Evolutionary conservation across 2,888 invertebrate genomes (phyloP), one percentile per base, ranked within the genome.

Genomic region (Sycophila texana): DNA sequence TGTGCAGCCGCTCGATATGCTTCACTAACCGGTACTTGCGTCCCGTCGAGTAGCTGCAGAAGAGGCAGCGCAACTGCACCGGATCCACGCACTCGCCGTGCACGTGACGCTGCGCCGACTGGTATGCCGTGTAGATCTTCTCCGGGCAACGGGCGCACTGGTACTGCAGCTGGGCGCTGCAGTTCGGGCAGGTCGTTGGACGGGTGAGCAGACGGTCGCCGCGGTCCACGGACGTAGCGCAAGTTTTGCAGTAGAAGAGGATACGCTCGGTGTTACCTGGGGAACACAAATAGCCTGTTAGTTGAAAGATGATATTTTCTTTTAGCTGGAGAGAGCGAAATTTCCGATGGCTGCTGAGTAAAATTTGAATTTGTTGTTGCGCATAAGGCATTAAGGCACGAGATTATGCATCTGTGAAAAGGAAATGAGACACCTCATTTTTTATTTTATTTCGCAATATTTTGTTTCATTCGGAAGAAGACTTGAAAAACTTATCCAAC

Each of bases 31-130:
- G 51, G 47, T 79, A 79, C 20, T 79, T 79, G 1, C 79, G 65
- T 0, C 66, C 60, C 0, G 79, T 79, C 20, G 75, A 4, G 30
- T 79, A 79, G 0, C 66, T 26, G 18, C 79, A 79, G 22, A 61
- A 75, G 0, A 39, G n/a, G n/a, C 79, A 79, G 16, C 49, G 55
- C 13, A 66, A 7, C 39, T 16, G 60, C 13, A 26, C 47, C 2
- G 79, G 79, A 39, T 79, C 61, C 3, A 75, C 49, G 47, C 79
- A 79, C 14, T 79, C 79, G 47, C 75, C 71, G 0, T 72, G 71
- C 0, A 79, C 67, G 20, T 79, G 79, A 13, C 79, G 79, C 16
- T 61, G 60, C 1, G 79, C 79, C 16, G 79, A 79, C 3, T 53
- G 66, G 2, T 61, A n/a, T 2, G 57, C 55, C 5, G 60, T 60